phyloP scores from a whole-genome alignment of 2,888 invertebrate genomes.

The Amiota communis region DNA sequence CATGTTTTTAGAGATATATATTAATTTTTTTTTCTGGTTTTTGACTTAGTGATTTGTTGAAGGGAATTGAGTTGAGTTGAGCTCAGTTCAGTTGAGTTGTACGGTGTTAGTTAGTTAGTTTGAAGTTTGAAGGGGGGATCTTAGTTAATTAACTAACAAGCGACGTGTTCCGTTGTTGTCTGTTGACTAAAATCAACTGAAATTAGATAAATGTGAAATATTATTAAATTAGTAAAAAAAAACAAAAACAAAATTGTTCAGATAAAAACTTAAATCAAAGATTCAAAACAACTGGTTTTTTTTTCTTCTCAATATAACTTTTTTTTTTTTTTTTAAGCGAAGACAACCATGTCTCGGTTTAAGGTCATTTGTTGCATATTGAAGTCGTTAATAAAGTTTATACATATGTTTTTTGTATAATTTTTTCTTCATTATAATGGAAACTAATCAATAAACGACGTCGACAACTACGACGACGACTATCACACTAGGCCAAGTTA shows the following conservation, averaged over 20 bases:
- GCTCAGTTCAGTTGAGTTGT: conserved; percentile 8
- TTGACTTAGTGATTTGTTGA: conserved; percentile 2
- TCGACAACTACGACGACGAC: background rate
- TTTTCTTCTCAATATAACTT: background rate
- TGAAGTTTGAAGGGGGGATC: too few relatives aligned
- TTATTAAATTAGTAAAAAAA: background rate
- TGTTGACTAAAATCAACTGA: conserved; percentile 48
- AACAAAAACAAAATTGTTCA: too few relatives aligned
- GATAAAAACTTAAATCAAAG: too few relatives aligned
- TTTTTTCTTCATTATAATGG: background rate
- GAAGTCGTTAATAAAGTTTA: background rate
- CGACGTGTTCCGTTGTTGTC: conserved; percentile 39
- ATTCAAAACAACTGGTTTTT: background rate
- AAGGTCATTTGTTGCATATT: conserved; percentile 25
- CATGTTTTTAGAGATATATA: conserved; percentile 37
- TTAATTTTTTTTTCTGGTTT: conserved; percentile 7
- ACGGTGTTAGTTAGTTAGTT: too few relatives aligned
- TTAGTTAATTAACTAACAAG: background rate
- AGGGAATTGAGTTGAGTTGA: background rate
- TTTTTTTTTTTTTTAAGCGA: background rate
- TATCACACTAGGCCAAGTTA: conserved; percentile 12
- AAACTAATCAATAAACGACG: conserved; percentile 20
- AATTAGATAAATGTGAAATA: conserved; percentile 29
- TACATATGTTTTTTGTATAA: background rate
- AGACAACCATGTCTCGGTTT: background rate